phyloP scores from a whole-genome alignment of 2,113 vertebrate species.

The Steatornis caripensis region DNA sequence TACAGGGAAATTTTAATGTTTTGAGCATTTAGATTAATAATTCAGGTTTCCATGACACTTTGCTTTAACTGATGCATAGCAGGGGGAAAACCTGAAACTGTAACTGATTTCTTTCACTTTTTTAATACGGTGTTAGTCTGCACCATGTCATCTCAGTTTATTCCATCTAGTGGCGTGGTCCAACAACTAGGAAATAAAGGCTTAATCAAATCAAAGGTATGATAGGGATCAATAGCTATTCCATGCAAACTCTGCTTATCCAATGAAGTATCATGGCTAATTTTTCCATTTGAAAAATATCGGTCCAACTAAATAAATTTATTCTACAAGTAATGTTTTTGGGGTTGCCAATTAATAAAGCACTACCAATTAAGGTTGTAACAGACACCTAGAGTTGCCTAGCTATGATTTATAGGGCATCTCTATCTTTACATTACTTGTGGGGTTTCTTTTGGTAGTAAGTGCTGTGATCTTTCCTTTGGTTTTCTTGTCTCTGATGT shows the following conservation, averaged over 20 bases:
- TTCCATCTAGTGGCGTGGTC: not conserved
- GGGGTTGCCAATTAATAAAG: not conserved
- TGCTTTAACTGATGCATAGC: not conserved
- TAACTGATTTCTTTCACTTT: not conserved
- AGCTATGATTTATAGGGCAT: not conserved
- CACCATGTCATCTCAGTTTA: rapidly evolving
- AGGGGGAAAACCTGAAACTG: not conserved
- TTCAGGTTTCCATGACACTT: not conserved
- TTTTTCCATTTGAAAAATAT: not conserved
- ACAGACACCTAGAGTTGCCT: not conserved
- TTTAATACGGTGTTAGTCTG: not conserved
- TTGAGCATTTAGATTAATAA: not conserved
- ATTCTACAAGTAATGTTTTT: not conserved
- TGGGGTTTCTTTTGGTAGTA: not conserved
- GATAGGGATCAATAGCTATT: not conserved
- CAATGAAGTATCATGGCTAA: not conserved
- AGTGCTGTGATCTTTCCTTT: not conserved
- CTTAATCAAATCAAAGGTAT: not conserved
- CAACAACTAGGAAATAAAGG: not conserved
- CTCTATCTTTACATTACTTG: not conserved
- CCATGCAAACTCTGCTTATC: not conserved
- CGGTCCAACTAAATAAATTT: not conserved
- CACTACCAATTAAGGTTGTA: not conserved
- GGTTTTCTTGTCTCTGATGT: not conserved
- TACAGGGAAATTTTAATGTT: not conserved